Base-by-base conservation (phyloP, 1,140 invertebrate species). In the Drosophila bifasciata region DNA sequence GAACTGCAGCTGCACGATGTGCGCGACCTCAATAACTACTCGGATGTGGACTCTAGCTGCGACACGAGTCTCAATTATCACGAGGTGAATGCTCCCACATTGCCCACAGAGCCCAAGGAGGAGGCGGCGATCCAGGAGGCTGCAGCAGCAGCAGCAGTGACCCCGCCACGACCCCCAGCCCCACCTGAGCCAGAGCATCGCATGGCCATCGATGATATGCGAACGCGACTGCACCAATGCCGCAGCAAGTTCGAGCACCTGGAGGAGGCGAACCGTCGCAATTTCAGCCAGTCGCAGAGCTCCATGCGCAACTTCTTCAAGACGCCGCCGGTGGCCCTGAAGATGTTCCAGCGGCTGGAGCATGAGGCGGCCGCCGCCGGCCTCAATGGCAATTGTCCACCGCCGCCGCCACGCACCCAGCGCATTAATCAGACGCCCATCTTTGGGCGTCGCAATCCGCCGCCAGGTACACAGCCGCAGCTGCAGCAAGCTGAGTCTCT, bases 391-490 rank as follows among this genome's bases (percentile, higher is more conserved):
- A 48, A 53, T n/a, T 46, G 56, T 11, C 40, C 40, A 23, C 32
- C 50, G 8, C 40, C 56, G 1, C 53, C 62, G 7, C 41, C 50
- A 3, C 59, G 49, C n/a, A 71, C 83, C 0, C 84, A 89, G 66
- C 85, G 90, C 58, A 86, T 91, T 17, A 91, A 91, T 84, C 90
- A 91, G 56, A 91, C 90, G 5, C 90, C 90, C 0, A 91, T 91
- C 15, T 91, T 91, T 61, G 90, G 84, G 1, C 59, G 90, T 0
- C 57, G 72, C 1, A 75, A 80, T 53, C 25, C 74, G 23, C 49
- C 76, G 1, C 19, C 40, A 16, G 46, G 19, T 8, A 21, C n/a
- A 4, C 41, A 28, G 25, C 66, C 64, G 11, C 62, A 76, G 43
- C 51, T 85, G 39, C 62, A 66, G 32, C 89, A 90, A 7, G 70